Evolutionary conservation across 2,113 vertebrate species (phyloP).

Genomic region (human): DNA sequence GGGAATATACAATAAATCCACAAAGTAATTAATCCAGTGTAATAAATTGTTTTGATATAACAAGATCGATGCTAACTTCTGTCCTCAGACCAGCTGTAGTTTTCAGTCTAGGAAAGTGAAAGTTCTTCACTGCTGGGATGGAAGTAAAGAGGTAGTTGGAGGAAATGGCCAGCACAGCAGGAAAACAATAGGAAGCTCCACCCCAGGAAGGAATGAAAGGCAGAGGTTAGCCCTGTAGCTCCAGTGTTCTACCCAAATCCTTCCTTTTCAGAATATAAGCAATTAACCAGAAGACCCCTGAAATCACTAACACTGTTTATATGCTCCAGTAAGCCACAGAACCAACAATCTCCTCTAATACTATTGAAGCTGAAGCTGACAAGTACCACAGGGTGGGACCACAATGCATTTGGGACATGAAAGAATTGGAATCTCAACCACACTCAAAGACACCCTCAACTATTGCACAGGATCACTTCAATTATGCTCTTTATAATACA

Average conservation of each 20-base stretch:
- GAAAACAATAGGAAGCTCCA: neutral
- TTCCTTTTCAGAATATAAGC: neutral
- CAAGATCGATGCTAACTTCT: neutral
- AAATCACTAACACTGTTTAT: neutral
- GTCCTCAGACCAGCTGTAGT: neutral
- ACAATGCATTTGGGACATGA: neutral
- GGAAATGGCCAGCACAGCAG: neutral
- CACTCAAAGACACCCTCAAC: neutral
- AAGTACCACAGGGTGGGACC: neutral
- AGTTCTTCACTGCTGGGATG: neutral
- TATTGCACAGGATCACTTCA: neutral
- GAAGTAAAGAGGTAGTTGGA: neutral
- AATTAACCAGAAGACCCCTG: neutral
- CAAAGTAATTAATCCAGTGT: neutral
- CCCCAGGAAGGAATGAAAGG: neutral
- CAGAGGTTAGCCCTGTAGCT: neutral
- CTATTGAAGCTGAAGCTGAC: neutral
- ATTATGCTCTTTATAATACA: neutral
- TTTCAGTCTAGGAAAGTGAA: neutral
- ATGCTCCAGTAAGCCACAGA: neutral
- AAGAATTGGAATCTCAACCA: neutral
- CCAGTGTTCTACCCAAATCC: fast-evolving
- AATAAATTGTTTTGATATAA: neutral
- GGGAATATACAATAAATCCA: neutral
- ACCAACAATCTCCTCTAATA: neutral